Evolutionary conservation across 2,888 invertebrate species (phyloP).

Genomic region (Drosophila limbata): DNA sequence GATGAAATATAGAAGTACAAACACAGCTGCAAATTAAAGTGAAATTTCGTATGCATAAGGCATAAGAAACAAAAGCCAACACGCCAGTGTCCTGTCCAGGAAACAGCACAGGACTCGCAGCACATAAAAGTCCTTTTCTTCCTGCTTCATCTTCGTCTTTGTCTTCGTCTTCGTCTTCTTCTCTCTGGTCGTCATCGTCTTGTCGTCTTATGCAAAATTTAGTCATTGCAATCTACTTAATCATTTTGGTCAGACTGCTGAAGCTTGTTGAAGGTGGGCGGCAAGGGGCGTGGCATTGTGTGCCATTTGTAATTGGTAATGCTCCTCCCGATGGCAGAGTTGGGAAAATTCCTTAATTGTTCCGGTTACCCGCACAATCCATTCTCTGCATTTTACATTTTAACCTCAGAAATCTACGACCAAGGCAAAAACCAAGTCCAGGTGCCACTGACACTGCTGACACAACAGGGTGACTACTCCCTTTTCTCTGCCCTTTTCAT

Average conservation of each 20-base stretch:
- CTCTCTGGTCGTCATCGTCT: constrained; percentile 44
- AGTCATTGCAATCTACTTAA: constrained; percentile 82
- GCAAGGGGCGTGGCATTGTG: constrained; percentile 22
- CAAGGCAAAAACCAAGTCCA: constrained; percentile 72
- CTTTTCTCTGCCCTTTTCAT: no score
- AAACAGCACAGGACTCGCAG: neutral
- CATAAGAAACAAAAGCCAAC: constrained; percentile 77
- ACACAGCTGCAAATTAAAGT: constrained; percentile 46
- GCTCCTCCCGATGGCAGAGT: constrained; percentile 17
- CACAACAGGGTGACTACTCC: constrained; percentile 25
- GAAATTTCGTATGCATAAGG: constrained; percentile 75
- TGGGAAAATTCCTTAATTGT: constrained; percentile 83
- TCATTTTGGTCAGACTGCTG: constrained; percentile 69
- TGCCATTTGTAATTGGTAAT: constrained; percentile 75
- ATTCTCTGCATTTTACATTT: constrained; percentile 83
- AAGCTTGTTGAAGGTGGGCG: neutral
- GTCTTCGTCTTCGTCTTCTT: neutral
- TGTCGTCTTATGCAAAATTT: constrained; percentile 67
- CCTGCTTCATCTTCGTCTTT: neutral
- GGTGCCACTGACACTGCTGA: constrained; percentile 78
- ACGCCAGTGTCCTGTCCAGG: constrained; percentile 55
- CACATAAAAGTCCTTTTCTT: neutral
- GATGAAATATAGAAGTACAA: constrained; percentile 69
- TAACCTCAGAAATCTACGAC: constrained; percentile 77
- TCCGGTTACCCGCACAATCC: constrained; percentile 85